phyloP scores from a whole-genome alignment of 2,113 vertebrate species.

The Puffinus mauretanicus region DNA sequence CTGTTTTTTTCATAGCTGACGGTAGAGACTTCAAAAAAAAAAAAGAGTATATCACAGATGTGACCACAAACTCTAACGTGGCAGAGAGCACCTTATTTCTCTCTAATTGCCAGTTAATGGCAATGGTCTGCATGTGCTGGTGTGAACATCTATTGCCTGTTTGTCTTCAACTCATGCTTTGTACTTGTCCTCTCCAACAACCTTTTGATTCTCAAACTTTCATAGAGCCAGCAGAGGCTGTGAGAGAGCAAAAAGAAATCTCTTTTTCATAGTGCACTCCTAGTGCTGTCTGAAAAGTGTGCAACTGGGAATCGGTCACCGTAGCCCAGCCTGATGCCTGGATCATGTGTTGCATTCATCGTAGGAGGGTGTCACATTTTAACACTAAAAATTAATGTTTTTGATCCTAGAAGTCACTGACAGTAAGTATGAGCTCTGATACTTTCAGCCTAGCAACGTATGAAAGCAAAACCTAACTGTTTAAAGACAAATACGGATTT shows the following conservation, averaged over 20 bases:
- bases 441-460: background rate
- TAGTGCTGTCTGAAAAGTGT: background rate
- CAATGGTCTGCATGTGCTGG: background rate
- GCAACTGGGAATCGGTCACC: background rate
- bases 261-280: background rate
- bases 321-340: background rate
- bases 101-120: background rate
- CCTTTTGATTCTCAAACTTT: background rate
- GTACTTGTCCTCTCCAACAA: background rate
- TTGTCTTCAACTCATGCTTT: background rate
- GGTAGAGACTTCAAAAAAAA: background rate
- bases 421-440: background rate
- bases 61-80: fast-evolving
- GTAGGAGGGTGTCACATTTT: fast-evolving
- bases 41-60: fast-evolving
- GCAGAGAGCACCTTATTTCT: background rate
- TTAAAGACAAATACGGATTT: background rate
- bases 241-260: background rate
- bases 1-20: background rate
- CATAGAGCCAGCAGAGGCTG: background rate
- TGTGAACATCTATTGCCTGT: fast-evolving
- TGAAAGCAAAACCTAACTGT: background rate
- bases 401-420: background rate
- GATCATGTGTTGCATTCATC: fast-evolving
- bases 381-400: background rate